phyloP scores from a whole-genome alignment of 2,888 invertebrate genomes.

The Oscheius sp. region DNA sequence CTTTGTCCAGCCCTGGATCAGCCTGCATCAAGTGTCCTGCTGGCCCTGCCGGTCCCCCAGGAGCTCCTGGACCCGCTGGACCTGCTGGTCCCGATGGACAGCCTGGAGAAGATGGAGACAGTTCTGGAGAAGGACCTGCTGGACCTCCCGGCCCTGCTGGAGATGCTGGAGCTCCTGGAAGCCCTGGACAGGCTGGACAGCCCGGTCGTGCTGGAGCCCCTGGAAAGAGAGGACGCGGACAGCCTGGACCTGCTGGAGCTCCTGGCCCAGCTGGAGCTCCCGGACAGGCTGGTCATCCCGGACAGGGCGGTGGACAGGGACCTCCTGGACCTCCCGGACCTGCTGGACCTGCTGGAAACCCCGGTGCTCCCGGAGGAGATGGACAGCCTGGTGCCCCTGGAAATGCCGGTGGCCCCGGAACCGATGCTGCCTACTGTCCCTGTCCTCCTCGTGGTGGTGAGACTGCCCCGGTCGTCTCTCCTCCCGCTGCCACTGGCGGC shows the following conservation, averaged over 20 bases:
- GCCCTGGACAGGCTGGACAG: not conserved
- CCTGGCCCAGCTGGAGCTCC: conserved; percentile 9
- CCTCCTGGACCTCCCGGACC: conserved; percentile 24
- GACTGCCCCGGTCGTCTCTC: not conserved
- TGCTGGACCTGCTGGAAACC: not conserved
- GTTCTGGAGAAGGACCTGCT: not conserved
- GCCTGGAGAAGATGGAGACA: not conserved
- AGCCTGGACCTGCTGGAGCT: conserved; percentile 2
- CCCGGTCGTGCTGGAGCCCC: conserved; percentile 1
- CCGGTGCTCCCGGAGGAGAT: not conserved
- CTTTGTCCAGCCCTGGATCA: not conserved
- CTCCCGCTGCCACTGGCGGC: not conserved
- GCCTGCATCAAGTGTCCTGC: conserved; percentile 1
- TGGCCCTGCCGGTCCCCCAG: conserved; percentile 5
- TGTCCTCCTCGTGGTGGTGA: not conserved
- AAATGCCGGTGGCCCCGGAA: not conserved
- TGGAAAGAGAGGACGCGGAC: not conserved
- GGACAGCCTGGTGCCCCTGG: not conserved
- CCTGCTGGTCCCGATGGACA: conserved; percentile 2
- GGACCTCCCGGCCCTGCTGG: conserved; percentile 3
- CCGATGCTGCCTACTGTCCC: conserved; percentile 10
- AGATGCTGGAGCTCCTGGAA: conserved; percentile 10
- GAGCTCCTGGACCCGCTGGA: not conserved
- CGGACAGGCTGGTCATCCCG: conserved; percentile 24
- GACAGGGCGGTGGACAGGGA: conserved; percentile 21